Evolutionary conservation across 2,797 vertebrate species (phyloP).

Genomic region (Serranus cabrilla): DNA sequence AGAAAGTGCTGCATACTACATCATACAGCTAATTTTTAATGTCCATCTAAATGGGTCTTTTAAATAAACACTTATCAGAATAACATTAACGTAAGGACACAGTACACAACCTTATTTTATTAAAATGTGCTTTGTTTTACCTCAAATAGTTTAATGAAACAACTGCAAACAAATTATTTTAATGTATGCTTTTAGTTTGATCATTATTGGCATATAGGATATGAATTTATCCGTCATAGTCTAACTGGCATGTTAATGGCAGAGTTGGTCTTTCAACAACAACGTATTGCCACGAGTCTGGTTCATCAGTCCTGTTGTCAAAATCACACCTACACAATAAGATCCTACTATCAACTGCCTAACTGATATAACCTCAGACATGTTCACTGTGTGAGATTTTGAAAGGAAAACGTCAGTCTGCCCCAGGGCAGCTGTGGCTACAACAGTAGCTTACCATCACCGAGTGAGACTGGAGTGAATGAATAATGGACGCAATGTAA

Average conservation of each 20-base stretch:
- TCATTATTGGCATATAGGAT: not conserved
- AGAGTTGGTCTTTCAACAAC: not conserved
- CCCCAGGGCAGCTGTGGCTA: too few species aligned
- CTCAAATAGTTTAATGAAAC: not conserved
- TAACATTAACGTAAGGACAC: not conserved
- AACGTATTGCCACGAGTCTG: not conserved
- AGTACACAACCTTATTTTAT: not conserved
- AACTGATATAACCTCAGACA: slow-evolving; percentile 34
- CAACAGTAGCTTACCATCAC: too few species aligned
- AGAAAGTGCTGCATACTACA: not conserved
- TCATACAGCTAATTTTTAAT: not conserved
- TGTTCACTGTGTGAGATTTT: slow-evolving; percentile 43
- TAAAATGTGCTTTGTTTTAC: not conserved
- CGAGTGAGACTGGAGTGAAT: too few species aligned
- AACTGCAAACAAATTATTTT: not conserved
- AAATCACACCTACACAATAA: slow-evolving; percentile 24
- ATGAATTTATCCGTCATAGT: not conserved
- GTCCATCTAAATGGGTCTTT: not conserved
- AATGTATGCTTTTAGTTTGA: not conserved
- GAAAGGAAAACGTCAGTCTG: too few species aligned
- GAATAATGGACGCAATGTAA: too few species aligned
- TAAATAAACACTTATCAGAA: not conserved
- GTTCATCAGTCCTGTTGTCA: slow-evolving; percentile 2
- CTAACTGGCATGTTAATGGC: not conserved
- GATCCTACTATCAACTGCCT: slow-evolving; percentile 13